These are phyloP conservation scores for Aphaenogaster ashmeadi DNA, from an alignment of 1,140 invertebrate genomes.

Conservation along the genomic window DNA sequence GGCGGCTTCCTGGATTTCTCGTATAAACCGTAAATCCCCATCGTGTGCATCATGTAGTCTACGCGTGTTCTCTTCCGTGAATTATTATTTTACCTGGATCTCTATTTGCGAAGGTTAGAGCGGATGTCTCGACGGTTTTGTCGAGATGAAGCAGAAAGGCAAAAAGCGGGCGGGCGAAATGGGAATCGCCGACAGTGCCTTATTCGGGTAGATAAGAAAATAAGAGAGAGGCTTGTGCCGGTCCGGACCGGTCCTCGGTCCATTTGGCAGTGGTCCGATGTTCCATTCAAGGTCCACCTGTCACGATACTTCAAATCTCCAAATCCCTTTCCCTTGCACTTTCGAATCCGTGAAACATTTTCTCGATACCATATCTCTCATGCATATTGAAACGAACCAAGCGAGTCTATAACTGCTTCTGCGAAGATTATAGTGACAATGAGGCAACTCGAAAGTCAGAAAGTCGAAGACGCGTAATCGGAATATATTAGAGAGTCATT, in stretches of 20 bases:
- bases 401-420: background rate
- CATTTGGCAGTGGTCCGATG: conserved; percentile 25
- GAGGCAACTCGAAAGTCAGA: background rate
- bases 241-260: conserved; percentile 44
- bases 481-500: background rate
- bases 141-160: background rate
- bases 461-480: background rate
- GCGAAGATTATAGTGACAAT: background rate
- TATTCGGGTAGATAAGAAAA: conserved; percentile 53
- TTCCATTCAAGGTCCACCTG: conserved; percentile 58
- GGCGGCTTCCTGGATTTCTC: background rate
- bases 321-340: conserved; percentile 57
- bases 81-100: background rate
- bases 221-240: background rate
- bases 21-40: background rate
- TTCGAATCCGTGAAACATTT: conserved; percentile 48
- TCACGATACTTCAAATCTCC: conserved; percentile 29
- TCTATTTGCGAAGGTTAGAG: background rate
- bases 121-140: background rate
- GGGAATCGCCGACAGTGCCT: conserved; percentile 32
- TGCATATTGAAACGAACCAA: background rate
- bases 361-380: conserved; percentile 3
- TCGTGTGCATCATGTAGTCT: background rate
- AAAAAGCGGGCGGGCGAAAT: conserved; percentile 38
- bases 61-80: background rate